phyloP scores from a whole-genome alignment of 2,113 vertebrate species.

The Phoxinus phoxinus region DNA sequence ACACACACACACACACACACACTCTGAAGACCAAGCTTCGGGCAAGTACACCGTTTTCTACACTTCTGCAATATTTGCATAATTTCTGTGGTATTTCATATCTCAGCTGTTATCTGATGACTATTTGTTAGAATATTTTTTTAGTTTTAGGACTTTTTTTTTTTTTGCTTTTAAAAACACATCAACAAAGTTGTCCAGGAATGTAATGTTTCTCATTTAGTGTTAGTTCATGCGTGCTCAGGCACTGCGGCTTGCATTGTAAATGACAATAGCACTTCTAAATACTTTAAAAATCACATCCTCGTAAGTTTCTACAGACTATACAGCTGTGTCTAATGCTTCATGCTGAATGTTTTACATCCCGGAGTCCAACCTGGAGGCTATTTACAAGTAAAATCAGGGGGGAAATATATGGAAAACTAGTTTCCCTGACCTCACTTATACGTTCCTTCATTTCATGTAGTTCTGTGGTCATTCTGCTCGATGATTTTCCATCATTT shows the following conservation, averaged over 20 bases:
- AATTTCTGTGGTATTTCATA: not conserved
- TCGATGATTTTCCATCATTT: not conserved
- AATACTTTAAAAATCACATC: not conserved
- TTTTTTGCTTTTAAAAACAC: not conserved
- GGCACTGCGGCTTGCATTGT: not conserved
- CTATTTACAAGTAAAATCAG: not conserved
- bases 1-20: not conserved
- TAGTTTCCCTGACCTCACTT: not conserved
- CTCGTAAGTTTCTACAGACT: not conserved
- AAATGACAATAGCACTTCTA: not conserved
- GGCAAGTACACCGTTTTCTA: not conserved
- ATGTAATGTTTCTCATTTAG: not conserved
- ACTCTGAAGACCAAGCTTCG: not conserved
- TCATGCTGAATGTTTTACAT: not conserved
- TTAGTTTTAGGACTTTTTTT: not conserved
- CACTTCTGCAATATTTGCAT: not conserved
- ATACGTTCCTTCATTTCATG: not conserved
- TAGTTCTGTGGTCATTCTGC: not conserved
- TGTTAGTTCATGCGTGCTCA: not conserved
- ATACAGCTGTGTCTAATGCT: not conserved
- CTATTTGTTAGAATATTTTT: not conserved
- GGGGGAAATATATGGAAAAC: not conserved
- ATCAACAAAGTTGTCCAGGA: not conserved
- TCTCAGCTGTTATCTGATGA: not conserved
- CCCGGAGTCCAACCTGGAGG: not conserved